Evolutionary conservation across 2,797 vertebrate genomes (phyloP), one percentile per base, ranked within the genome.

Genomic region (Jordanella pulchra): DNA sequence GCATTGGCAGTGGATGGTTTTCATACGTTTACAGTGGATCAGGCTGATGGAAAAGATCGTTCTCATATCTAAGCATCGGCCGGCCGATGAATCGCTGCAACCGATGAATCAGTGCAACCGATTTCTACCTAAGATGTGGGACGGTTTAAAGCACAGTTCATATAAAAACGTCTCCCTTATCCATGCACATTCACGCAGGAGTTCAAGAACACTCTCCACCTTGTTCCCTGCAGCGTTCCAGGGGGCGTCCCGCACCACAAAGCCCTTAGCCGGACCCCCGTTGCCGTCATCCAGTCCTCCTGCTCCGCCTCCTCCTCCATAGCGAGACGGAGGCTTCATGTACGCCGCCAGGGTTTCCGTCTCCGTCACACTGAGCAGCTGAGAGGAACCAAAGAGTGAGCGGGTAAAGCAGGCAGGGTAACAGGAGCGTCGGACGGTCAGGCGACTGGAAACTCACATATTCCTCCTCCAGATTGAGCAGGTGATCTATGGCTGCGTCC

Each of bases 281-380:
- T 82, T 88, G 68, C 90, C 85, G 0, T 94, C 94, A 0, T 92
- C 94, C 9, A 61, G 53, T 13, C 90, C 93, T 55, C 92, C 91
- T 1, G 85, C 84, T 28, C 92, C 94, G 0, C 81, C 84, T 5
- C 83, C 88, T 0, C 86, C 87, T 64, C 92, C 93, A 0, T 89
- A 92, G 56, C 95, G 94, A 35, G 95, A 95, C 0, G 95, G 95
- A 13, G 95, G 95, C 85, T 95, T 96, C 95, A 96, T 96, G 75
- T 96, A 96, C 1, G 95, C 94, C 0, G 95, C 95, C 91, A 96
- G 71, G 1, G 95, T 95, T 89, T 96, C 95, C 0, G 94, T 95
- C 87, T 96, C 95, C 0, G 94, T 95, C 86, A 96, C 94, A 1
- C 85, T 95, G 83, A 95, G 93, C 95, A 96, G 93, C 95, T 96